Base-by-base conservation (phyloP, 2,888 invertebrate genomes). In the Drosophila hamatofila region DNA sequence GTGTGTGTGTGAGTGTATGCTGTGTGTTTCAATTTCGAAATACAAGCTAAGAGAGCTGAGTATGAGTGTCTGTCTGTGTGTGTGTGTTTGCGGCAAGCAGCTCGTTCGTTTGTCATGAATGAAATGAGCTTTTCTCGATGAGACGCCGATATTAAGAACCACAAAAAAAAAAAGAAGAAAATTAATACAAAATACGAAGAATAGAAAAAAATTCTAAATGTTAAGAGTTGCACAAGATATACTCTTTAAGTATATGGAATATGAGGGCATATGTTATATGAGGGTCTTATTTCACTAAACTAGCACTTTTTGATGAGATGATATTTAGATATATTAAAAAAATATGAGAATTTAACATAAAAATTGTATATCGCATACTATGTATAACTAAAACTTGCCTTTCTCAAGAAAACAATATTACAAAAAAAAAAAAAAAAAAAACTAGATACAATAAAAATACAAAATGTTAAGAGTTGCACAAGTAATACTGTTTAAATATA, bases 21-120 rank as follows among this genome's bases (percentile, higher is more conserved):
- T 46, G 64, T 72, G 62, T 65, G 73, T 85, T 82, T 75, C 86
- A 75, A 82, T 86, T 82, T 78, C 72, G 69, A 75, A 82, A 76
- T 69, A 75, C 59, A 35, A 65, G 64, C 74, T 71, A 51, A 48
- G 57, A 18, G 37, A 5, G 11, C 27, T 4, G 25, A 46, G 44
- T 23, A 2, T 54, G 21, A 4, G 21, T 14, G 33, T n/a, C 21
- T 12, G 39, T n/a, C 12, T n/a, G 35, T 58, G 30, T 46, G 61
- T 51, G 48, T 58, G 25, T 42, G 61, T 48, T 56, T 44, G 42
- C 16, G 18, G 37, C 57, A 58, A 41, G 57, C 66, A 57, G 46
- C 46, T 61, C 58, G 58, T 73, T 64, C 65, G 56, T 54, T 69
- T 65, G 67, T 81, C 87, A 75, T 88, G 72, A 84, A 81, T 86